phyloP scores from a whole-genome alignment of 2,113 vertebrate genomes.

The Chlorocebus sabaeus region DNA sequence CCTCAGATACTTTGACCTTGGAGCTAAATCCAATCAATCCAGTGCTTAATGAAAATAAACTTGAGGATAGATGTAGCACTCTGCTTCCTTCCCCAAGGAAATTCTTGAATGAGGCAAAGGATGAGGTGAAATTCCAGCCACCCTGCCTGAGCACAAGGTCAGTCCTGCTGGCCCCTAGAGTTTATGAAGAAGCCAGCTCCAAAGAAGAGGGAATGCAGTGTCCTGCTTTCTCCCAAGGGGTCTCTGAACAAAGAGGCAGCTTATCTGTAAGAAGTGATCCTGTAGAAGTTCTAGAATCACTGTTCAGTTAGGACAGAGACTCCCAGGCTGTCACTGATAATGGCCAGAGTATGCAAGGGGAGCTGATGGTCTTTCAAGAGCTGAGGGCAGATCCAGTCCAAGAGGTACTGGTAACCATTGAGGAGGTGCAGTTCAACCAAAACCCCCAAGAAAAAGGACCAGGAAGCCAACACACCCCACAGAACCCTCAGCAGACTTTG shows the following conservation, averaged over 20 bases:
- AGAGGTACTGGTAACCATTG: neutral
- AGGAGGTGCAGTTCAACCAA: neutral
- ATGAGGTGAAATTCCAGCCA: neutral
- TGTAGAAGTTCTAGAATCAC: neutral
- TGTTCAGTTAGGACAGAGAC: neutral
- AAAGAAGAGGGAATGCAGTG: neutral
- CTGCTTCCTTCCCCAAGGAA: neutral
- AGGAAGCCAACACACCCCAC: neutral
- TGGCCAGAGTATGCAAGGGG: neutral
- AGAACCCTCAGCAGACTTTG: neutral
- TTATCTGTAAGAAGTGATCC: neutral
- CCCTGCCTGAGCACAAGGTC: neutral
- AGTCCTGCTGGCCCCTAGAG: neutral
- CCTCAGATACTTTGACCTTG: neutral
- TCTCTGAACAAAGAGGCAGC: neutral
- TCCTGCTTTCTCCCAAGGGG: neutral
- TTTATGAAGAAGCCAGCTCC: neutral
- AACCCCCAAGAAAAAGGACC: neutral
- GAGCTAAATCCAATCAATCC: neutral
- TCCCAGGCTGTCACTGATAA: neutral
- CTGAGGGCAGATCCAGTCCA: neutral
- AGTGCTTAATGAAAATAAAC: neutral
- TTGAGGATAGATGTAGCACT: rapidly evolving
- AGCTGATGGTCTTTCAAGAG: neutral
- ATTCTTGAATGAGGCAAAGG: neutral